Conservation (phyloP, 2,797 vertebrate species). For the Syngnathus acus region DNA sequence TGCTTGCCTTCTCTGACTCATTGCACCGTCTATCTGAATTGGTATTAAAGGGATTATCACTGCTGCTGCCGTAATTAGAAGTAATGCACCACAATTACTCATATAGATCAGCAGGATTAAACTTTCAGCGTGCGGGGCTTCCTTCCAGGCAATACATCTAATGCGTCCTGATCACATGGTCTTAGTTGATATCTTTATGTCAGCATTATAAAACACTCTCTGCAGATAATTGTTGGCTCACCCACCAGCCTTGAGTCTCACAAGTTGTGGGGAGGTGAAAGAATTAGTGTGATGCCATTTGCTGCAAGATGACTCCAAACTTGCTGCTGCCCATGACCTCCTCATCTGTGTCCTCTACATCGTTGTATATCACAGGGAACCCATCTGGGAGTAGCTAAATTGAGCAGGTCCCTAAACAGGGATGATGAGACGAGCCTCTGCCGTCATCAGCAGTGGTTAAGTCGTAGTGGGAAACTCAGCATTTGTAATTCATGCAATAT, state of each 20-base stretch:
- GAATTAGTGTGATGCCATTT: constrained; percentile 1
- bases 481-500: constrained; percentile 71
- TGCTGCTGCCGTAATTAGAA: constrained; percentile 66
- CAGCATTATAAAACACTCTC: constrained; percentile 34
- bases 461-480: constrained; percentile 51
- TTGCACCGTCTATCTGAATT: constrained; percentile 55
- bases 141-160: constrained; percentile 51
- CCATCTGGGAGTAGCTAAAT: constrained; percentile 31
- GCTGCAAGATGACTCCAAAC: not conserved
- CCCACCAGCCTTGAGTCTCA: constrained; percentile 16
- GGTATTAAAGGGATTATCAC: constrained; percentile 72
- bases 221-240: constrained; percentile 35
- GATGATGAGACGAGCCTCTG: constrained; percentile 49
- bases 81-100: constrained; percentile 65
- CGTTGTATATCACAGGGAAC: not conserved
- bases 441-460: constrained; percentile 63
- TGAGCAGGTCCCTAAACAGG: constrained; percentile 45
- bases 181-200: constrained; percentile 43
- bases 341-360: not conserved
- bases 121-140: constrained; percentile 55
- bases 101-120: constrained; percentile 68
- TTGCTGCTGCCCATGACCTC: not conserved
- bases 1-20: constrained; percentile 31
- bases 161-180: constrained; percentile 48
- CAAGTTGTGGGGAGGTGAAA: constrained; percentile 8